Evolutionary conservation across 1,140 invertebrate species (phyloP).

Genomic region (Trichonephila clavipes): DNA sequence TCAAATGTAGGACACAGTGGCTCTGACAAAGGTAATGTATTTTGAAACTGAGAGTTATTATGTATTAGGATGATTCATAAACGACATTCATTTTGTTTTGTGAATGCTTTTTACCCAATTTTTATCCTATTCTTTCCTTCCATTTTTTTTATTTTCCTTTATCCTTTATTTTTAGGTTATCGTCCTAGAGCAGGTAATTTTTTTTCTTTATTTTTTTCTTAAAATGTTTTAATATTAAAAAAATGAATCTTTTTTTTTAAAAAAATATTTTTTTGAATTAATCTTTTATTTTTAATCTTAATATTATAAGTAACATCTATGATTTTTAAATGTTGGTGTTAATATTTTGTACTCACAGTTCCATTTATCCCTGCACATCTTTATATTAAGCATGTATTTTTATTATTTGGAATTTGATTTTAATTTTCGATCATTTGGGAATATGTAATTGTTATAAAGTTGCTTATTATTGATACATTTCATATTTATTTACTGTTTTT

Average conservation of each 20-base stretch:
- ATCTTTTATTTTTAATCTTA: not conserved
- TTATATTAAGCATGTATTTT: too few species aligned
- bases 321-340: too few species aligned
- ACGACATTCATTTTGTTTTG: not conserved
- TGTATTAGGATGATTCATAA: not conserved
- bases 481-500: too few species aligned
- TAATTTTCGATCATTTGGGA: too few species aligned
- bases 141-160: slow-evolving; percentile 63
- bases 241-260: too few species aligned
- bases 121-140: slow-evolving; percentile 41
- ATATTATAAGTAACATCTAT: not conserved
- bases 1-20: slow-evolving; percentile 56
- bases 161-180: slow-evolving; percentile 72
- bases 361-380: too few species aligned
- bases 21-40: slow-evolving; percentile 60
- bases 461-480: too few species aligned
- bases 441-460: too few species aligned
- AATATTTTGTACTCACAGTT: too few species aligned
- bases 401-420: too few species aligned
- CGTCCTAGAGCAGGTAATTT: slow-evolving; percentile 61
- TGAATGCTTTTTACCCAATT: not conserved
- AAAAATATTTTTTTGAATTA: not conserved
- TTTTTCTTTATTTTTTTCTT: not conserved
- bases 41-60: not conserved
- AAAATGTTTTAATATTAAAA: slow-evolving; percentile 56